Conservation (phyloP, 2,888 invertebrate genomes). For the Andrena marginata region DNA sequence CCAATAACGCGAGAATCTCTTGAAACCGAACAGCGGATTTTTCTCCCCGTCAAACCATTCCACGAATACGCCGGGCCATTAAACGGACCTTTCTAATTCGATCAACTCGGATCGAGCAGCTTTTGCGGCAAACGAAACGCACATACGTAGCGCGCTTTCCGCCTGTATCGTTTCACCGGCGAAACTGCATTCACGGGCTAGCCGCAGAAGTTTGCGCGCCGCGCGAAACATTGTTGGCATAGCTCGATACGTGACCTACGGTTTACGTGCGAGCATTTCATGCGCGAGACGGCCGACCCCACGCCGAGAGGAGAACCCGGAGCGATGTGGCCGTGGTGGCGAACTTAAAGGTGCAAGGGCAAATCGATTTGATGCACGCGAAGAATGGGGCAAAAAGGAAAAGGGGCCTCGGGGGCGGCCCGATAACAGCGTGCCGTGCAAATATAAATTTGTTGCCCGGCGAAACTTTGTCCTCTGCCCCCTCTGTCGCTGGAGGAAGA, state of each 20-base stretch:
- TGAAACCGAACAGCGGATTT: background rate
- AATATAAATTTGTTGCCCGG: slow-evolving; percentile 47
- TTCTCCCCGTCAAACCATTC: background rate
- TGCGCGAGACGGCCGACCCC: slow-evolving; percentile 3
- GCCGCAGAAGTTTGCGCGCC: slow-evolving; percentile 29
- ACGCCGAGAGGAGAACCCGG: slow-evolving; percentile 1
- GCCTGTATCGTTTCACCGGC: slow-evolving; percentile 2
- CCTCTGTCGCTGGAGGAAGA: background rate
- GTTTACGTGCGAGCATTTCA: slow-evolving; percentile 45
- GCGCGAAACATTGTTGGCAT: slow-evolving; percentile 28
- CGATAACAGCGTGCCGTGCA: slow-evolving; percentile 34
- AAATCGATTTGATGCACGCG: slow-evolving; percentile 46
- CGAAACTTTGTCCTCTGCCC: slow-evolving; percentile 25
- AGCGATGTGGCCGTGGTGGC: slow-evolving; percentile 6
- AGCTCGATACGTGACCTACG: slow-evolving; percentile 40
- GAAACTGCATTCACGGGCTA: slow-evolving; percentile 7
- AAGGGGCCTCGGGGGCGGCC: background rate
- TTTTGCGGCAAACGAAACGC: slow-evolving; percentile 9
- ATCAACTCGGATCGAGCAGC: slow-evolving; percentile 14
- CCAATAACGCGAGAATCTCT: background rate
- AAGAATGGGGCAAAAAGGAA: slow-evolving; percentile 16
- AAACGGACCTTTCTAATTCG: slow-evolving; percentile 14
- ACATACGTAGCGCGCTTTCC: slow-evolving; percentile 4
- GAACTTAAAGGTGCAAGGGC: slow-evolving; percentile 49
- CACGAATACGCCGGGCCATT: background rate